Conservation (phyloP, 1,140 invertebrate species). For the Limonius californicus region DNA sequence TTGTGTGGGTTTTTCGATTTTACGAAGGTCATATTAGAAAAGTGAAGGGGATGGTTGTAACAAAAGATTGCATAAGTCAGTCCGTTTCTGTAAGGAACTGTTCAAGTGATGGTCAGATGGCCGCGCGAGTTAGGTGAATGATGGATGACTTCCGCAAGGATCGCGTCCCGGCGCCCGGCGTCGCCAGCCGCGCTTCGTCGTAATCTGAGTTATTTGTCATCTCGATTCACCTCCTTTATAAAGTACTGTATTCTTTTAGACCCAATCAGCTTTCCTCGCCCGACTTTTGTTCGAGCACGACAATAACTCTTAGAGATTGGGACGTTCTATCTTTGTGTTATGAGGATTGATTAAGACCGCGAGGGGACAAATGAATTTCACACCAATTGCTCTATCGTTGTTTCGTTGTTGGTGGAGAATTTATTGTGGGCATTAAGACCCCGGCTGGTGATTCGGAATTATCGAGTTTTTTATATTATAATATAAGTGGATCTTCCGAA, state of each 20-base stretch:
- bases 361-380: constrained; percentile 43
- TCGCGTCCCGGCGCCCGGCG: constrained; percentile 38
- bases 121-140: constrained; percentile 24
- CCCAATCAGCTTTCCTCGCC: constrained; percentile 38
- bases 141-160: constrained; percentile 35
- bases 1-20: no score
- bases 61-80: no score
- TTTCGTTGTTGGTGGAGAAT: constrained; percentile 35
- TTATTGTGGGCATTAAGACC: constrained; percentile 35
- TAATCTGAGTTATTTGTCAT: constrained; percentile 44
- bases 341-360: constrained; percentile 43
- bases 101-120: neutral
- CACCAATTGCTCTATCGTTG: constrained; percentile 41
- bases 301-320: constrained; percentile 38
- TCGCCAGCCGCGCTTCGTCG: constrained; percentile 36
- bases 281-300: constrained; percentile 39
- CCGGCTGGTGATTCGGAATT: constrained; percentile 33
- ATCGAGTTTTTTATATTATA: constrained; percentile 27
- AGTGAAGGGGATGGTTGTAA: no score
- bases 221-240: constrained; percentile 43
- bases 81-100: neutral
- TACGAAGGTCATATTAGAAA: no score
- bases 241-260: constrained; percentile 43
- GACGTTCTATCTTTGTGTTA: constrained; percentile 41
- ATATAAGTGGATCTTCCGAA: neutral